Conservation (phyloP, 1,140 invertebrate genomes). For the Helicoverpa armigera region DNA sequence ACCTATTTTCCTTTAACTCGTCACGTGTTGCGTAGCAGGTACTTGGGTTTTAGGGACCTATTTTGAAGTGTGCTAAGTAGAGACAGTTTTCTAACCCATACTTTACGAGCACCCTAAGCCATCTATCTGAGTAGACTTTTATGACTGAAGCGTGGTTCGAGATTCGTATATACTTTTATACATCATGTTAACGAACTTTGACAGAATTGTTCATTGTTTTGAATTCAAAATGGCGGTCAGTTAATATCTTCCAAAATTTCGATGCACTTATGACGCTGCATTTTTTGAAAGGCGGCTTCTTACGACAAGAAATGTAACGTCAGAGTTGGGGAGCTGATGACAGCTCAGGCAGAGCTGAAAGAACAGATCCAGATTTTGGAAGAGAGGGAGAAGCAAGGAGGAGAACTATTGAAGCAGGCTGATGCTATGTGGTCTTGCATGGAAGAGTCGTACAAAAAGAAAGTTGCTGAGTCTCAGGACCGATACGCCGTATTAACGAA, state of each 20-base stretch:
- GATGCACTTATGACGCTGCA: not conserved
- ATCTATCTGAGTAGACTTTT: slow-evolving; percentile 21
- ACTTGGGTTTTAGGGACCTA: not conserved
- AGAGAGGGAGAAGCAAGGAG: slow-evolving; percentile 67
- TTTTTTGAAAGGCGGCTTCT: slow-evolving; percentile 66
- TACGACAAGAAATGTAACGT: slow-evolving; percentile 71
- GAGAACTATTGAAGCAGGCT: slow-evolving; percentile 69
- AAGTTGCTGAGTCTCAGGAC: slow-evolving; percentile 68
- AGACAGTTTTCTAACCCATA: slow-evolving; percentile 14
- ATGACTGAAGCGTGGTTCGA: slow-evolving; percentile 13
- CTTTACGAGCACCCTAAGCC: slow-evolving; percentile 23
- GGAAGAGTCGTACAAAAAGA: slow-evolving; percentile 76
- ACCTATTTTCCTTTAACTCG: not conserved
- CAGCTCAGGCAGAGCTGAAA: slow-evolving; percentile 65
- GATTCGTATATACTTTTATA: not conserved
- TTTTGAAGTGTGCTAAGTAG: slow-evolving; percentile 23
- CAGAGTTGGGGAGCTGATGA: slow-evolving; percentile 63
- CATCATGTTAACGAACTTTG: not conserved
- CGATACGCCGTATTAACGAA: slow-evolving; percentile 66
- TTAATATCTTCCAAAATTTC: not conserved
- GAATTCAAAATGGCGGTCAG: not conserved
- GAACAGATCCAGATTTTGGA: slow-evolving; percentile 71
- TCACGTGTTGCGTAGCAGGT: not conserved
- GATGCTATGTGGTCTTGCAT: slow-evolving; percentile 80
- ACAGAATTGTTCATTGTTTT: too few relatives aligned